A percentile compares a stretch with the other conserved stretches of the same genome.
Conservation (phyloP, 2,888 invertebrate genomes). For the Hoplodrina ambigua region DNA sequence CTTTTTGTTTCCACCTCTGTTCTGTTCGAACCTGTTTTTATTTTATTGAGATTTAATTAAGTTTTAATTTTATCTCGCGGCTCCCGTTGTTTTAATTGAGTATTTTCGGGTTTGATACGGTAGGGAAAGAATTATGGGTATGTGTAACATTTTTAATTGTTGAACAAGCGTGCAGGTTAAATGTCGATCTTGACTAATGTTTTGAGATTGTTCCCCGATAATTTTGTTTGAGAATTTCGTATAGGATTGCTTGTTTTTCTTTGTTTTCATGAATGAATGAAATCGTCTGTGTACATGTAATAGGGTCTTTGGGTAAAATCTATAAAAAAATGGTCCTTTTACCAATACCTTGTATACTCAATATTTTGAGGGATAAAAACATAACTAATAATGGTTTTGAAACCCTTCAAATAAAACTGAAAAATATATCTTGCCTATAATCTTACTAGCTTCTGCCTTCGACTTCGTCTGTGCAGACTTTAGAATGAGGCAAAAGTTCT, state of each 20-base stretch:
- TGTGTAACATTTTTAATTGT: constrained; percentile 72
- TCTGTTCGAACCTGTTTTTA: constrained; percentile 65
- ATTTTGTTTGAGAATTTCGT: constrained; percentile 42
- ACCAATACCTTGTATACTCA: no score
- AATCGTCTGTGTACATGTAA: neutral
- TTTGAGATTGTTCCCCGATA: constrained; percentile 59
- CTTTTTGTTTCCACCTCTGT: constrained; percentile 54
- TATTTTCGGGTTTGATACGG: constrained; percentile 74
- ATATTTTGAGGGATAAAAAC: no score
- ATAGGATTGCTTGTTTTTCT: constrained; percentile 34
- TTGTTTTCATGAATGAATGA: constrained; percentile 41
- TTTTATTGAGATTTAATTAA: constrained; percentile 88
- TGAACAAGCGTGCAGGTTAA: constrained; percentile 48
- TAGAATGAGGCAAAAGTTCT: no score
- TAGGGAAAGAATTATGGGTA: constrained; percentile 73
- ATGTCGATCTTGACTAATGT: constrained; percentile 64
- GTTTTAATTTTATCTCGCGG: constrained; percentile 88
- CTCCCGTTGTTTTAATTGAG: constrained; percentile 83
- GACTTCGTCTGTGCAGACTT: no score
- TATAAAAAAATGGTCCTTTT: no score
- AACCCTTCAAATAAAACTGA: no score
- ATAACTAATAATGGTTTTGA: no score
- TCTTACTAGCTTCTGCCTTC: no score
- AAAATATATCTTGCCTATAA: no score
- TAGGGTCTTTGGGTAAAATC: no score